Base-by-base conservation (phyloP, 2,888 invertebrate species). In the Euphydryas editha region DNA sequence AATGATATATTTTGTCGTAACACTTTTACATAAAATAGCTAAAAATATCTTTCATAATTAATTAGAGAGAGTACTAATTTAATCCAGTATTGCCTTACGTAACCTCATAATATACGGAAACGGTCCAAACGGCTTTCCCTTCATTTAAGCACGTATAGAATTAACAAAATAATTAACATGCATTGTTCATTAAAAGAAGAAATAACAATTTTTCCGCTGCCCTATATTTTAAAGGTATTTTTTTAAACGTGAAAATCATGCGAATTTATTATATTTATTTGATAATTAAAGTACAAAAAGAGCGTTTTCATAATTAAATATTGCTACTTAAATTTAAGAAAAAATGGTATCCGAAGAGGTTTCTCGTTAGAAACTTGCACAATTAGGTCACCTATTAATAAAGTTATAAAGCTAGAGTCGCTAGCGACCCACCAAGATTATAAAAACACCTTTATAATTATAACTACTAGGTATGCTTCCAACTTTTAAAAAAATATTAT, bases 351-450 rank as follows among this genome's bases (percentile, higher is more conserved):
- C 4, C 17, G 24, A n/a, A n/a, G 36, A 36, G 54, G 30, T n/a
- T 63, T 24, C 30, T 51, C 55, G 62, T 63, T 63, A 30, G 58
- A 49, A 63, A 63, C 63, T 63, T 63, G 63, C 63, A 30, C 63
- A 63, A 63, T 58, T 58, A 58, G 63, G 63, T 63, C 63, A 63
- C 51, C 63, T 63, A 63, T 58, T 63, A 63, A 63, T 54, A 54
- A 54, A 54, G 36, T 36, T 36, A 36, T 54, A 36, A 51, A 30
- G 30, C 30, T 30, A 30, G 24, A 15, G 13, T n/a, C 17, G 54
- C 18, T 54, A 8, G 30, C 30, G 17, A 36, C 10, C 17, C 2
- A 21, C 36, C 30, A 30, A 36, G 54, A 54, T 54, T 36, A 54
- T 54, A n/a, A 36, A 36, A 17, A 54, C 36, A 36, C 36, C 42